phyloP scores from a whole-genome alignment of 1,140 invertebrate genomes.

The Penaeus vannamei region DNA sequence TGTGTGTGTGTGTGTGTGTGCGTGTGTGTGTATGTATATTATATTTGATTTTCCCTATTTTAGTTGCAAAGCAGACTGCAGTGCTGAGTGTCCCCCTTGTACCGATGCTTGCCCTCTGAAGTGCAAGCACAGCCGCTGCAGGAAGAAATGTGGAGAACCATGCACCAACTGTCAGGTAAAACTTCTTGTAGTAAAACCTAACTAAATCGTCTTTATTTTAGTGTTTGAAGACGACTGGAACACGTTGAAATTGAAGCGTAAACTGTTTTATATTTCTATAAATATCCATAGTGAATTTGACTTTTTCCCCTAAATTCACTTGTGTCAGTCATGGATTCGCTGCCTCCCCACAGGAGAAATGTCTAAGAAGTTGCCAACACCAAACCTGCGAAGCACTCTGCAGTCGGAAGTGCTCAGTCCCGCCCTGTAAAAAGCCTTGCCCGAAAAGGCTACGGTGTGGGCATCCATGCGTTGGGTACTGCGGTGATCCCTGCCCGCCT shows the following conservation, averaged over 20 bases:
- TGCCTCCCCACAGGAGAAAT: neutral
- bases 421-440: slow-evolving; percentile 76
- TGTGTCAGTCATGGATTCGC: too few relatives aligned
- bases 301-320: too few relatives aligned
- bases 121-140: slow-evolving; percentile 76
- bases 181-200: neutral
- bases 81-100: slow-evolving; percentile 78
- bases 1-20: too few relatives aligned
- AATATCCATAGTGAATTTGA: too few relatives aligned
- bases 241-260: too few relatives aligned
- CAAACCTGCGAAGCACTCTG: slow-evolving; percentile 68
- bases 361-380: neutral
- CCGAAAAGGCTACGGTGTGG: slow-evolving; percentile 73
- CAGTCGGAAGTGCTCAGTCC: slow-evolving; percentile 74
- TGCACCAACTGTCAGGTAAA: slow-evolving; percentile 77
- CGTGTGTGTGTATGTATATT: neutral
- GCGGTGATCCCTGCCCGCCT: slow-evolving; percentile 78
- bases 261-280: too few relatives aligned
- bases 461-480: slow-evolving; percentile 79
- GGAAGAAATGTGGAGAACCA: slow-evolving; percentile 75
- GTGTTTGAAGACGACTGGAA: too few relatives aligned
- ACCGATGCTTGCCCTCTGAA: slow-evolving; percentile 74
- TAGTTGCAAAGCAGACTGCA: slow-evolving; percentile 76
- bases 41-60: neutral
- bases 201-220: too few relatives aligned